Evolutionary conservation across 35 echinoderm and acorn worm species (phyloP), one percentile per base, ranked within the genome.

Genomic region (Ptychodera flava): DNA sequence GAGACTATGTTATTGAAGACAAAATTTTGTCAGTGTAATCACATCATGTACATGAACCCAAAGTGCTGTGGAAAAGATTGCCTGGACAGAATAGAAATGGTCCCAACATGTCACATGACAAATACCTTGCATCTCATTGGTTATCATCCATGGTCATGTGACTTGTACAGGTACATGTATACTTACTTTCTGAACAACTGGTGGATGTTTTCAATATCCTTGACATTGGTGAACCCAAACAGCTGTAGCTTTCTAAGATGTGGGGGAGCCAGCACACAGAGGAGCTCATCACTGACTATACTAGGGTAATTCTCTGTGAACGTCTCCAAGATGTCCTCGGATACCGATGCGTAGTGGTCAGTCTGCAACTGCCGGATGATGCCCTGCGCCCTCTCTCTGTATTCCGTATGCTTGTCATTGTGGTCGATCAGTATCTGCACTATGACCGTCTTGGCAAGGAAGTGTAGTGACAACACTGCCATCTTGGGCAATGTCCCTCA

Each of bases 401-500:
- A 91, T 77, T 94, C 86, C 0, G 85, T 87, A 36, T 94, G 88
- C 29, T 77, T 37, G 36, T 94, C 92, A 28, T 85, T 86, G 35
- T 85, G 88, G 82, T 99, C 96, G 16, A 99, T 83, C n/a, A 99
- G 88, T n/a, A 82, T 81, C 1, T 90, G 83, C 0, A 90, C 86
- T n/a, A 92, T 87, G 30, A 87, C 77, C 27, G 81, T 92, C 28
- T 83, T 77, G 34, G 85, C 86, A 32, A 90, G 89, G 16, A 83
- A 86, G 31, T 90, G 85, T 1, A 99, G 90, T 0, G 96, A 85
- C n/a, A n/a, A n/a, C n/a, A n/a, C n/a, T n/a, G n/a, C n/a, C n/a
- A n/a, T n/a, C n/a, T n/a, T n/a, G n/a, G n/a, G n/a, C n/a, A n/a
- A n/a, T n/a, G n/a, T n/a, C n/a, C n/a, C n/a, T n/a, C n/a, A n/a